These are phyloP conservation scores for Drosophila guanche DNA, from an alignment of 1,140 invertebrate genomes.

Conservation along the genomic window DNA sequence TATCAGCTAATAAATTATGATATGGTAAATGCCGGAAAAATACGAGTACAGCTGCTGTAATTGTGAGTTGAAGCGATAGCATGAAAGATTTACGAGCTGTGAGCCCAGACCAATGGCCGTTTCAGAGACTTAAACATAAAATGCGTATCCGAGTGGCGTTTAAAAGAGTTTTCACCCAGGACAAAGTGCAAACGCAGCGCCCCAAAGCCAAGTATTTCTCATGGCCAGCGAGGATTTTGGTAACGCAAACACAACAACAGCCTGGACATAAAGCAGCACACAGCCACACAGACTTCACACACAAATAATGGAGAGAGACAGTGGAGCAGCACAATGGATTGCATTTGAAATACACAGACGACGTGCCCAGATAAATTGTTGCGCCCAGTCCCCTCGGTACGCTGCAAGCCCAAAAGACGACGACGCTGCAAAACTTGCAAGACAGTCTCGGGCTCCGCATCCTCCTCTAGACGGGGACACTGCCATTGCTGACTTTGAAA, in stretches of 20 bases:
- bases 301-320: slow-evolving; percentile 5
- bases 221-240: slow-evolving; percentile 57
- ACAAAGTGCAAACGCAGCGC: slow-evolving; percentile 72
- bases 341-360: slow-evolving; percentile 65
- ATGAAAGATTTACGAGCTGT: slow-evolving; percentile 28
- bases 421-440: slow-evolving; percentile 68
- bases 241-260: slow-evolving; percentile 73
- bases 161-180: slow-evolving; percentile 42
- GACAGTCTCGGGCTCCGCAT: slow-evolving; percentile 25
- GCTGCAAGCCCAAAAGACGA: slow-evolving; percentile 44
- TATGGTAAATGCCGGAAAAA: slow-evolving; percentile 9
- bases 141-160: slow-evolving; percentile 59
- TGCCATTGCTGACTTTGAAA: slow-evolving; percentile 72
- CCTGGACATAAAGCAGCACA: slow-evolving; percentile 70
- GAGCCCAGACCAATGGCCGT: slow-evolving; percentile 23
- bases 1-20: not conserved
- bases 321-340: slow-evolving; percentile 44
- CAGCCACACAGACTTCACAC: slow-evolving; percentile 5
- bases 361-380: slow-evolving; percentile 74
- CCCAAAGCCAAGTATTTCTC: slow-evolving; percentile 53
- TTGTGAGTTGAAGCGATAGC: slow-evolving; percentile 11
- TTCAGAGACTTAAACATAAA: slow-evolving; percentile 26
- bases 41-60: slow-evolving; percentile 6
- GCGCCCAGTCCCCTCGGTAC: slow-evolving; percentile 12
- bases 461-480: slow-evolving; percentile 14